These are phyloP conservation scores for Montipora efflorescens DNA, from an alignment of 64 coral and sea anemone genomes.

Conservation along the genomic window DNA sequence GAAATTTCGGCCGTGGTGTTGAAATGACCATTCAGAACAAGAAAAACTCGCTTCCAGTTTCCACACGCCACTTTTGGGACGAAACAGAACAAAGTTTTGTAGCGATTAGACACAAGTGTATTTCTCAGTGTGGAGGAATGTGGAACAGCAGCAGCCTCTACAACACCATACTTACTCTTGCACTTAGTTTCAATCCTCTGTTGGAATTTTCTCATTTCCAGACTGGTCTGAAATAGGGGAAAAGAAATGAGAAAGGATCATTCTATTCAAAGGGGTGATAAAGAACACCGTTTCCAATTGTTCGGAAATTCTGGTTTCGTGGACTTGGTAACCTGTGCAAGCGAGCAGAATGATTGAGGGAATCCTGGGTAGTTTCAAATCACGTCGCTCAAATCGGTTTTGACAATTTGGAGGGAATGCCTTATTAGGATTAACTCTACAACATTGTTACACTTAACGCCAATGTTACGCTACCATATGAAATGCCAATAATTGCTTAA, in stretches of 20 bases:
- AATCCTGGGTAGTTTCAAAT: not conserved
- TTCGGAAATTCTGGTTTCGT: no score
- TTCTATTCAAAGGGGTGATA: no score
- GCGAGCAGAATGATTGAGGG: no score
- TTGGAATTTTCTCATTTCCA: not conserved
- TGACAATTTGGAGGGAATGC: no score
- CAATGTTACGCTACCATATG: no score
- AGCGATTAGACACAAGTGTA: conserved; percentile 19
- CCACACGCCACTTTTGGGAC: conserved; percentile 56
- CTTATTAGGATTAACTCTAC: no score
- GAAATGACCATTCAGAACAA: not conserved
- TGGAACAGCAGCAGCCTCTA: not conserved
- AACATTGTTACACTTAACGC: no score
- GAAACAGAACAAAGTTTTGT: conserved; percentile 31
- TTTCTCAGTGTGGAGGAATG: not conserved
- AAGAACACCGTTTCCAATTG: no score
- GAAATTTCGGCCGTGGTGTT: not conserved
- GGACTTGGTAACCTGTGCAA: no score
- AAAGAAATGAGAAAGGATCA: not conserved
- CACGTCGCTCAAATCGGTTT: no score
- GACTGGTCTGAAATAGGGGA: not conserved
- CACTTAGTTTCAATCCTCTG: not conserved
- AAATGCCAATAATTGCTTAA: no score
- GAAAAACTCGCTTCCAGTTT: conserved; percentile 54
- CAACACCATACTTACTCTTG: not conserved